Conservation (phyloP, 2,113 vertebrate species). For the Vidua chalybeata region DNA sequence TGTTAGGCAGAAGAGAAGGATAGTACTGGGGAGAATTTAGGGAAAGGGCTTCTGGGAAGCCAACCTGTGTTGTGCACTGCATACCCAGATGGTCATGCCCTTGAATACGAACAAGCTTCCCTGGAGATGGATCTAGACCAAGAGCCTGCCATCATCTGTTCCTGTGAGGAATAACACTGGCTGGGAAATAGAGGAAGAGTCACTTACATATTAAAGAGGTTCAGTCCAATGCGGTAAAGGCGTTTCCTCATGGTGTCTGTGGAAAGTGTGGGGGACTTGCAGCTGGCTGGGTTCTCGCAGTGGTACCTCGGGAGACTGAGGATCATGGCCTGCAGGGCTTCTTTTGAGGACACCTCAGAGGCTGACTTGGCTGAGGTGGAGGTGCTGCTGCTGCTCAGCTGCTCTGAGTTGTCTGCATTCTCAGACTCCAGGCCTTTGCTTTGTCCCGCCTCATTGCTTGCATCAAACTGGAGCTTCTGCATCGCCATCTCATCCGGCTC, state of each 20-base stretch:
- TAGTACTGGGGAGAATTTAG: background rate
- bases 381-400: constrained; percentile 86
- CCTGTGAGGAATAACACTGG: background rate
- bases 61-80: background rate
- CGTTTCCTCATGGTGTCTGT: constrained; percentile 96
- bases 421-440: constrained; percentile 76
- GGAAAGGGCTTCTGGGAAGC: background rate
- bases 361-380: constrained; percentile 88
- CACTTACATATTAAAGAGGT: constrained; percentile 98
- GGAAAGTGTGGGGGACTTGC: constrained; percentile 93
- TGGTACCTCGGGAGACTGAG: constrained; percentile 93
- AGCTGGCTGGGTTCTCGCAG: constrained; percentile 92
- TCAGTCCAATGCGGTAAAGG: constrained; percentile 96
- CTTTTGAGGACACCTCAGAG: constrained; percentile 87
- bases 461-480: constrained; percentile 63
- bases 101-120: background rate
- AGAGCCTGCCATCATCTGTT: background rate
- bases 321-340: constrained; percentile 93
- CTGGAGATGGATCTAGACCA: background rate
- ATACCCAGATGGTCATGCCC: background rate
- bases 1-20: background rate
- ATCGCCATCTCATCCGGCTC: constrained; percentile 30
- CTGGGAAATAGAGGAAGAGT: background rate
- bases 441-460: constrained; percentile 50
- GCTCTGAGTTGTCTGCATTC: constrained; percentile 81